Percentiles rank a stretch among this genome's conserved stretches.
phyloP scores from a whole-genome alignment of 2,113 vertebrate species.

The Synodontis membranacea region DNA sequence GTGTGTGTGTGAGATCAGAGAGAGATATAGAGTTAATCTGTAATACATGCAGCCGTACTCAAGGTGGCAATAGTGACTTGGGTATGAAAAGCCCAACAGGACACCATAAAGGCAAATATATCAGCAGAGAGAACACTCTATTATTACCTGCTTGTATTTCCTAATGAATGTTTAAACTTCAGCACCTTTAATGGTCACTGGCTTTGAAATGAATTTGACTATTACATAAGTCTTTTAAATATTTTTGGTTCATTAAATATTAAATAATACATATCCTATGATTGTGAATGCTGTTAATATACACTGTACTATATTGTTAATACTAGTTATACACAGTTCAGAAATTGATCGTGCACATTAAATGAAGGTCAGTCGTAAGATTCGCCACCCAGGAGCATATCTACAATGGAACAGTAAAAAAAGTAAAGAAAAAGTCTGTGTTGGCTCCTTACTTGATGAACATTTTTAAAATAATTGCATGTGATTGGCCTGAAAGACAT shows the following conservation, averaged over 20 bases:
- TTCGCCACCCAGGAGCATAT: background rate
- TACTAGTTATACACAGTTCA: background rate
- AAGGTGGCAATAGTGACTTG: conserved; percentile 15
- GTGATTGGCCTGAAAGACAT: background rate
- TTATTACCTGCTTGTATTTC: background rate
- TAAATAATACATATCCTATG: background rate
- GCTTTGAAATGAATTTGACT: background rate
- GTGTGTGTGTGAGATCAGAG: too few relatives aligned
- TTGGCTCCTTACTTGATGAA: too few relatives aligned
- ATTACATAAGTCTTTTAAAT: background rate
- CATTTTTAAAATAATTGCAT: background rate
- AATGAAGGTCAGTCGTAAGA: background rate
- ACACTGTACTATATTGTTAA: background rate
- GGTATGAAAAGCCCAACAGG: background rate
- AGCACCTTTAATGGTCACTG: background rate
- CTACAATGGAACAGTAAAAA: too few relatives aligned
- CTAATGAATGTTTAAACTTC: background rate
- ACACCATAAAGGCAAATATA: background rate
- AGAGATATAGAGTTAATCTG: background rate
- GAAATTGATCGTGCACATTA: background rate
- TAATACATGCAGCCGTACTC: conserved; percentile 2
- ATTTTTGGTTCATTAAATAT: background rate
- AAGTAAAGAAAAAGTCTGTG: too few relatives aligned
- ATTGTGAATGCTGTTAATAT: too few relatives aligned
- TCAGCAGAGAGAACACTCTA: background rate